These are phyloP conservation scores for Oligia fasciuncula DNA, from an alignment of 2,888 invertebrate species.

Conservation along the genomic window DNA sequence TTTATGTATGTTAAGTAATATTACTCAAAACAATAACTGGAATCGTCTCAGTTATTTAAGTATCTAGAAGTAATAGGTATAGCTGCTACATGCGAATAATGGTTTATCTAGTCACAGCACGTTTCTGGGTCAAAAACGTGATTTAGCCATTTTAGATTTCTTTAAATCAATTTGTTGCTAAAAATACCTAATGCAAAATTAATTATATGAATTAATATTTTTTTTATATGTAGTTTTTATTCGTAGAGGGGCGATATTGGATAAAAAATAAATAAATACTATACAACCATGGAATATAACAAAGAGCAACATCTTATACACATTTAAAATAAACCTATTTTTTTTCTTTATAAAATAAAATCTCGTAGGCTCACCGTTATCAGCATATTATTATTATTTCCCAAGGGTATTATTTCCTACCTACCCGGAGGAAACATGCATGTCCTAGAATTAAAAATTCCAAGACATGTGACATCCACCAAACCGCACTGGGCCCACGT, in stretches of 20 bases:
- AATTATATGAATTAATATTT: neutral
- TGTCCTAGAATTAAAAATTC: too few species aligned
- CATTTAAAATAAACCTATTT: neutral
- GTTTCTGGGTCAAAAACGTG: conserved; percentile 45
- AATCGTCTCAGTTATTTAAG: conserved; percentile 33
- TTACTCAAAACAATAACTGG: conserved; percentile 37
- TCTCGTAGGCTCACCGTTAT: neutral
- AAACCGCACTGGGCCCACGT: too few species aligned
- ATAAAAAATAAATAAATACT: neutral
- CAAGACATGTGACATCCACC: too few species aligned
- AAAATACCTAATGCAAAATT: neutral
- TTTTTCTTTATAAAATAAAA: neutral
- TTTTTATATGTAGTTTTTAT: neutral
- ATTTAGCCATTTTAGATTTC: conserved; percentile 7
- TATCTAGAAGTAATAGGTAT: conserved; percentile 24
- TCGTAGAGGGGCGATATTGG: neutral
- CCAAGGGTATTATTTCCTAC: neutral
- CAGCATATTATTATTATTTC: neutral
- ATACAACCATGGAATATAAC: neutral
- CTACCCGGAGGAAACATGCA: neutral
- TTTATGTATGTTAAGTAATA: conserved; percentile 47
- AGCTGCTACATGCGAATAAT: conserved; percentile 1
- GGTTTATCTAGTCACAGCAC: conserved; percentile 32
- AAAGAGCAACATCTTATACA: neutral
- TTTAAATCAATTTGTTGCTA: neutral